Percentiles rank a stretch among this genome's conserved stretches.
These are phyloP conservation scores for Acipenser oxyrinchus DNA, from an alignment of 2,797 vertebrate genomes.

Conservation along the genomic window DNA sequence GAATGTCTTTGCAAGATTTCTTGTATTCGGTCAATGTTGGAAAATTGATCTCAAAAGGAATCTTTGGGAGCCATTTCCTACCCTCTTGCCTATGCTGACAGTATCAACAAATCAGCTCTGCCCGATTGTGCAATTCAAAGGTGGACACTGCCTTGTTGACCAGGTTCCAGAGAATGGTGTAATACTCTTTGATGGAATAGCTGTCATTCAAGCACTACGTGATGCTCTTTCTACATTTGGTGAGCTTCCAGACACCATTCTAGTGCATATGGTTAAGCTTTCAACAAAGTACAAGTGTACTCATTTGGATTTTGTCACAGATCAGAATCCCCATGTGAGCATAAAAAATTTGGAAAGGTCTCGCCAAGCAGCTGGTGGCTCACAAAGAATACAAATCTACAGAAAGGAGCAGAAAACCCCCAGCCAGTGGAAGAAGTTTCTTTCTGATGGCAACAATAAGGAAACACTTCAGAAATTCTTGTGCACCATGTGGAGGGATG, in stretches of 20 bases:
- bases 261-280: conserved; percentile 22
- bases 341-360: conserved; percentile 21
- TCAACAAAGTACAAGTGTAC: conserved; percentile 22
- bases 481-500: conserved; percentile 20
- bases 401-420: conserved; percentile 16
- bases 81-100: conserved; percentile 21
- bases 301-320: conserved; percentile 22
- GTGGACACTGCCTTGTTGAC: conserved; percentile 21
- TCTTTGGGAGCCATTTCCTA: conserved; percentile 23
- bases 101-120: conserved; percentile 17
- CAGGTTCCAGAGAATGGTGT: conserved; percentile 21
- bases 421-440: conserved; percentile 26
- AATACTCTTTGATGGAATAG: conserved; percentile 29
- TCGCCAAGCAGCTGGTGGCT: conserved; percentile 12
- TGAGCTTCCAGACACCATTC: conserved; percentile 16
- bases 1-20: conserved; percentile 19
- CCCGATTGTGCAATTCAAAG: conserved; percentile 14
- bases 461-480: conserved; percentile 25
- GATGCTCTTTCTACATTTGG: conserved; percentile 21
- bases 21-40: conserved; percentile 16
- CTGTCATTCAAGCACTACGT: conserved; percentile 22
- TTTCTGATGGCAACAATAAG: conserved; percentile 28
- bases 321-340: conserved; percentile 14
- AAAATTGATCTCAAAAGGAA: conserved; percentile 19
- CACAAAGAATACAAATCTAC: conserved; percentile 21